These are phyloP conservation scores for Hydrozoanthus gracilis DNA, from an alignment of 92 coral and sea anemone species.

Conservation along the genomic window DNA sequence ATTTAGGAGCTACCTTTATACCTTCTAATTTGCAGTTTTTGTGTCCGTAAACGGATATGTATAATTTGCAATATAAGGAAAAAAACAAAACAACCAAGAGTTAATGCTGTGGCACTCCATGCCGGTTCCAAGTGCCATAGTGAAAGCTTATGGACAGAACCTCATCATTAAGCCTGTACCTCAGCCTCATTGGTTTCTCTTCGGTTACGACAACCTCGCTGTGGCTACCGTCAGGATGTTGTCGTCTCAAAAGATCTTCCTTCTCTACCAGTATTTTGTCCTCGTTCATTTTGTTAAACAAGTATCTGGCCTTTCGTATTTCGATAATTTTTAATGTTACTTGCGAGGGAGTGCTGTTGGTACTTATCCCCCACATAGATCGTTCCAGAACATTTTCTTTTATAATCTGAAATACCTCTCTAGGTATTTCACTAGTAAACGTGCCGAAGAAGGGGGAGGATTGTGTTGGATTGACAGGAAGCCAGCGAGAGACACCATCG, in stretches of 20 bases:
- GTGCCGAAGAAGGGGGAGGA: conserved; percentile 44
- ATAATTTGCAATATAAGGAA: too few relatives aligned
- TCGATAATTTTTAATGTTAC: conserved; percentile 30
- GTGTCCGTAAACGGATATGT: background rate
- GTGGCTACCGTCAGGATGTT: conserved; percentile 26
- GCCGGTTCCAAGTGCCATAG: conserved; percentile 49
- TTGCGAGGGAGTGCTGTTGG: conserved; percentile 6
- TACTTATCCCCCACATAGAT: conserved; percentile 37
- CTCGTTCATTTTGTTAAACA: conserved; percentile 41
- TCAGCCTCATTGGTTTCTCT: conserved; percentile 50
- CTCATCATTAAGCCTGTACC: conserved; percentile 38
- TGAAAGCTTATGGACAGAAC: conserved; percentile 32
- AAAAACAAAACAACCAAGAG: background rate
- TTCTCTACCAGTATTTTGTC: conserved; percentile 38
- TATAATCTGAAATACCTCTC: conserved; percentile 43
- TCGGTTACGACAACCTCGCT: conserved; percentile 41
- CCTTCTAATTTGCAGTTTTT: conserved; percentile 8
- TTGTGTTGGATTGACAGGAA: background rate
- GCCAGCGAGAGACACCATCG: background rate
- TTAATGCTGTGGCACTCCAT: conserved; percentile 56
- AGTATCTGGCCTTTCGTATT: conserved; percentile 42
- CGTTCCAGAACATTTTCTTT: too few relatives aligned
- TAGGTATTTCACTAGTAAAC: conserved; percentile 33
- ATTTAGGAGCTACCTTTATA: background rate
- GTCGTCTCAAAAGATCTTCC: conserved; percentile 35